phyloP scores from a whole-genome alignment of 2,113 vertebrate species.

The Xenopus laevis region DNA sequence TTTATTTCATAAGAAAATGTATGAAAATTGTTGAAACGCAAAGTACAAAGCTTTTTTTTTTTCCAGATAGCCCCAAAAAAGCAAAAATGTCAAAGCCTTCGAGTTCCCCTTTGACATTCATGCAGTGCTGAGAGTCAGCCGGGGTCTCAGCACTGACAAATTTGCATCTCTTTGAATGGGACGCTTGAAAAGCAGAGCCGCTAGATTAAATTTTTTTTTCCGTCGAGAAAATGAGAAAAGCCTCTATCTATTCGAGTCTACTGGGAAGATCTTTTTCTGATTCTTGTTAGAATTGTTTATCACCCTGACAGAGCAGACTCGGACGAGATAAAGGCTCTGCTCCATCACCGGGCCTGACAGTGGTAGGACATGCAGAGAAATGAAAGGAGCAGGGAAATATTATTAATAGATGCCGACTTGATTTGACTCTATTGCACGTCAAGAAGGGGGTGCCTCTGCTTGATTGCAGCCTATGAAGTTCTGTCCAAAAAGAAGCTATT shows the following conservation, averaged over 20 bases:
- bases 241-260: slow-evolving; percentile 96
- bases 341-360: slow-evolving; percentile 98
- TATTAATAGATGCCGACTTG: slow-evolving; percentile 99
- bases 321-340: slow-evolving; percentile 98
- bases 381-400: slow-evolving; percentile 99
- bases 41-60: slow-evolving; percentile 71
- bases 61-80: slow-evolving; percentile 62
- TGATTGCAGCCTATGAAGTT: slow-evolving; percentile 99
- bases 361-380: slow-evolving; percentile 95
- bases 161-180: slow-evolving; percentile 98
- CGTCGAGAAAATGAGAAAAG: slow-evolving; percentile 99
- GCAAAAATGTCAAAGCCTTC: slow-evolving; percentile 68
- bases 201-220: slow-evolving; percentile 98
- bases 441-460: slow-evolving; percentile 82
- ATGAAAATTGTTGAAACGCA: slow-evolving; percentile 76
- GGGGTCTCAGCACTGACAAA: slow-evolving; percentile 86
- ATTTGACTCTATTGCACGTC: slow-evolving; percentile 98
- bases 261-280: slow-evolving; percentile 99
- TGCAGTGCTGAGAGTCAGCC: slow-evolving; percentile 81
- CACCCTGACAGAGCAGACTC: slow-evolving; percentile 98
- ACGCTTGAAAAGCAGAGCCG: slow-evolving; percentile 80
- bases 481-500: slow-evolving; percentile 99
- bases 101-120: slow-evolving; percentile 88
- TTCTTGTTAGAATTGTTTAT: slow-evolving; percentile 99
- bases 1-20: slow-evolving; percentile 77